Conservation (phyloP, 2,888 invertebrate species). For the Macaria liturata region DNA sequence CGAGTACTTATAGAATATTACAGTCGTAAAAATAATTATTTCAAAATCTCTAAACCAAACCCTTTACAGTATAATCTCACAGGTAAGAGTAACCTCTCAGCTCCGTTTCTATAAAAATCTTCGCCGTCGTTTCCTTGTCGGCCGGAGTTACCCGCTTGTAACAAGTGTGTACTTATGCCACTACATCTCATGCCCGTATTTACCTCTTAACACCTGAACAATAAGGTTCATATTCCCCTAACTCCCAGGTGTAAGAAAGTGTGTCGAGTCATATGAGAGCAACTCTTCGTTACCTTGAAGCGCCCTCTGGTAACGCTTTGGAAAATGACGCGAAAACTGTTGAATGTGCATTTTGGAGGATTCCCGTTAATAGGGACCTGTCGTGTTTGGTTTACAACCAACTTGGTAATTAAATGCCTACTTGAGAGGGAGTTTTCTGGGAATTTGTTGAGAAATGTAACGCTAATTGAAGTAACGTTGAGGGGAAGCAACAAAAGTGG, state of each 20-base stretch:
- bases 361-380: constrained; percentile 10
- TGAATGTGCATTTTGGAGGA: constrained; percentile 50
- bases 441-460: too few species aligned
- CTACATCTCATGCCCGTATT: background rate
- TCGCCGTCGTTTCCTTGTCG: constrained; percentile 44
- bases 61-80: too few species aligned
- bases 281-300: constrained; percentile 50
- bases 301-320: constrained; percentile 35
- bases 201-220: background rate
- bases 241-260: background rate
- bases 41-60: too few species aligned
- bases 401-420: constrained; percentile 8
- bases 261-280: constrained; percentile 37
- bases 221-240: constrained; percentile 18
- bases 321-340: constrained; percentile 51
- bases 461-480: too few species aligned
- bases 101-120: constrained; percentile 36
- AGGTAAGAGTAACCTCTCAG: too few species aligned
- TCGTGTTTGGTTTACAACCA: constrained; percentile 16
- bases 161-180: constrained; percentile 40
- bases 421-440: background rate
- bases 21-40: too few species aligned
- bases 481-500: too few species aligned
- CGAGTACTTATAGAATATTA: too few species aligned
- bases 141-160: constrained; percentile 38